These are phyloP conservation scores for Eleutherodactylus coqui DNA, from an alignment of 2,797 vertebrate genomes.

Conservation along the genomic window DNA sequence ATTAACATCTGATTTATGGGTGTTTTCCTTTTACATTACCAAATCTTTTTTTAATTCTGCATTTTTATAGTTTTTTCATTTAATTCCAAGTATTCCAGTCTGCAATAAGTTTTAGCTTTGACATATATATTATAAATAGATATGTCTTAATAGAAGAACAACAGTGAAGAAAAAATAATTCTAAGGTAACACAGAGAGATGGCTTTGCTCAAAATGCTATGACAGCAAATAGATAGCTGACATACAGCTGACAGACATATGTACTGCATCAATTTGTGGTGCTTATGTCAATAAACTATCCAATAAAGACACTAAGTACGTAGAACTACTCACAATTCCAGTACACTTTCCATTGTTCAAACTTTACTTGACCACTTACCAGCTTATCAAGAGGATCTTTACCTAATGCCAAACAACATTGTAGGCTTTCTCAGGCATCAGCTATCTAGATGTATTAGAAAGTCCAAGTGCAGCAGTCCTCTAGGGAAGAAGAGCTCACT, in stretches of 20 bases:
- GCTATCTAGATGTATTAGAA: conserved; percentile 28
- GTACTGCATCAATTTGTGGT: conserved; percentile 34
- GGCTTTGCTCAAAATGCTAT: conserved; percentile 1
- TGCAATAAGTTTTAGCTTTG: not conserved
- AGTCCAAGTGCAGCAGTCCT: not conserved
- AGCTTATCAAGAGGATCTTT: conserved; percentile 43
- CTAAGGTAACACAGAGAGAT: conserved; percentile 20
- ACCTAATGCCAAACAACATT: conserved; percentile 46
- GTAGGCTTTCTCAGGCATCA: conserved; percentile 20
- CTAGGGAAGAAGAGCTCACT: not conserved
- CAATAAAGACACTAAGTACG: conserved; percentile 48
- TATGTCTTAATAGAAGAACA: not conserved
- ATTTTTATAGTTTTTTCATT: not conserved
- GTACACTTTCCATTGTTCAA: conserved; percentile 35
- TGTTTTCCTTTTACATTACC: not conserved
- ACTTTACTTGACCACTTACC: conserved; percentile 45
- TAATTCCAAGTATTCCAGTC: not conserved
- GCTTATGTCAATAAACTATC: conserved; percentile 38
- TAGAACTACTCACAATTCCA: conserved; percentile 41
- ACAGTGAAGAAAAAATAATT: conserved; percentile 18
- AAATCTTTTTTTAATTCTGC: not conserved
- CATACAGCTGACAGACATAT: conserved; percentile 39
- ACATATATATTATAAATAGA: conserved; percentile 9
- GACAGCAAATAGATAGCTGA: conserved; percentile 16
- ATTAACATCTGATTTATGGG: not conserved